phyloP scores from a whole-genome alignment of 2,888 invertebrate genomes.

The Eristalis intricaria region DNA sequence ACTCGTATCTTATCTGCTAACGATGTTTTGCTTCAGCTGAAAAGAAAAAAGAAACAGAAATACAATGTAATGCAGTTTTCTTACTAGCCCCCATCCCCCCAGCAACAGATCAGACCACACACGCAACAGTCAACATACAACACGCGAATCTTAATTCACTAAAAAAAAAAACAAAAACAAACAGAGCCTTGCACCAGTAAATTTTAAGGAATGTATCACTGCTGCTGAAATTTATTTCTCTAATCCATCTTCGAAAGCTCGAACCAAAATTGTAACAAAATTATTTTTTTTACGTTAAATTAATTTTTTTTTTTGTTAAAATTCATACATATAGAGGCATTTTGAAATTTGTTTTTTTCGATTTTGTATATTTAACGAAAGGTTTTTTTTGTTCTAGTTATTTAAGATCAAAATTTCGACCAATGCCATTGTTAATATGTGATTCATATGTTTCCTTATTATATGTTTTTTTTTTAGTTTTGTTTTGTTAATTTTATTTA shows the following conservation, averaged over 20 bases:
- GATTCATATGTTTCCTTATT: conserved; percentile 70
- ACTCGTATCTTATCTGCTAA: conserved; percentile 20
- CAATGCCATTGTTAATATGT: conserved; percentile 72
- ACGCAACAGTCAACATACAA: no score
- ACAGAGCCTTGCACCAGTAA: not conserved
- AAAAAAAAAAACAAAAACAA: not conserved
- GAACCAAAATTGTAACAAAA: conserved; percentile 69
- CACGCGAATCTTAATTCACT: not conserved
- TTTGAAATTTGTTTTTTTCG: conserved; percentile 39
- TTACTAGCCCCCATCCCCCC: not conserved
- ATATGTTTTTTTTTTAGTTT: conserved; percentile 61
- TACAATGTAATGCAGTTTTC: not conserved
- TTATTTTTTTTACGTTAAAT: conserved; percentile 30
- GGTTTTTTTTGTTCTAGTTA: conserved; percentile 56
- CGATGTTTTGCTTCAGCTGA: conserved; percentile 21
- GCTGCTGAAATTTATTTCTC: not conserved
- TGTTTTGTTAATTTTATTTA: conserved; percentile 67
- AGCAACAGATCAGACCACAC: not conserved
- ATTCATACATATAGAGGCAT: conserved; percentile 57
- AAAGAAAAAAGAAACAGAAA: not conserved
- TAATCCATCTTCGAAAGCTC: conserved; percentile 47
- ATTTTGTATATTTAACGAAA: conserved; percentile 48
- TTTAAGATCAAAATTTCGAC: conserved; percentile 71
- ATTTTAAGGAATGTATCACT: not conserved
- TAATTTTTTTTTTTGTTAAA: conserved; percentile 22